These are phyloP conservation scores for Alectoris magna DNA, from an alignment of 2,797 vertebrate genomes.

Conservation along the genomic window DNA sequence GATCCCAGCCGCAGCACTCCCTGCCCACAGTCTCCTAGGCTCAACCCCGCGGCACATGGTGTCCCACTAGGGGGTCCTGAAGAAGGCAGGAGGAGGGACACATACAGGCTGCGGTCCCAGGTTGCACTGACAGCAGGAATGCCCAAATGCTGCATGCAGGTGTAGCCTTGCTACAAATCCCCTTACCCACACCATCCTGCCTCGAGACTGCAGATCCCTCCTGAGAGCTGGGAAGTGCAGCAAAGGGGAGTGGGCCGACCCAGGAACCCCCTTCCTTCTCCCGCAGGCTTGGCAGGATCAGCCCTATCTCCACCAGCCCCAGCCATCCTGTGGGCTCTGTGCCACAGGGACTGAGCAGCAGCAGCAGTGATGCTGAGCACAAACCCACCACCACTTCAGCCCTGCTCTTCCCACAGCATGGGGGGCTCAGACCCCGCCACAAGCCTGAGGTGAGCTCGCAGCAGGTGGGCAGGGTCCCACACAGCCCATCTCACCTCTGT, in stretches of 20 bases:
- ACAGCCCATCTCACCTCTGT: not conserved
- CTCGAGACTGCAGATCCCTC: not conserved
- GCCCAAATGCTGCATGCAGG: not conserved
- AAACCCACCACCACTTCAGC: not conserved
- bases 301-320: not conserved
- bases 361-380: not conserved
- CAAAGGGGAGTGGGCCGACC: not conserved
- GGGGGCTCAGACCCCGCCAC: not conserved
- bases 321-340: not conserved
- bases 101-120: not conserved
- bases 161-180: not conserved
- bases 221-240: not conserved
- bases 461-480: not conserved
- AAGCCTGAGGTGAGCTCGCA: not conserved
- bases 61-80: accelerated
- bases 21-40: not conserved
- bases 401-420: not conserved
- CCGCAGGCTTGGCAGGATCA: not conserved
- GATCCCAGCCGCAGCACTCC: not conserved
- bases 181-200: not conserved
- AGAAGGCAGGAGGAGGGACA: not conserved
- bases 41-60: not conserved
- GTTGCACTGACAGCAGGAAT: accelerated
- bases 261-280: not conserved
- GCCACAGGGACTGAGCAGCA: not conserved